Base-by-base conservation (phyloP, 2,888 invertebrate species). In the Camponotus fellah region DNA sequence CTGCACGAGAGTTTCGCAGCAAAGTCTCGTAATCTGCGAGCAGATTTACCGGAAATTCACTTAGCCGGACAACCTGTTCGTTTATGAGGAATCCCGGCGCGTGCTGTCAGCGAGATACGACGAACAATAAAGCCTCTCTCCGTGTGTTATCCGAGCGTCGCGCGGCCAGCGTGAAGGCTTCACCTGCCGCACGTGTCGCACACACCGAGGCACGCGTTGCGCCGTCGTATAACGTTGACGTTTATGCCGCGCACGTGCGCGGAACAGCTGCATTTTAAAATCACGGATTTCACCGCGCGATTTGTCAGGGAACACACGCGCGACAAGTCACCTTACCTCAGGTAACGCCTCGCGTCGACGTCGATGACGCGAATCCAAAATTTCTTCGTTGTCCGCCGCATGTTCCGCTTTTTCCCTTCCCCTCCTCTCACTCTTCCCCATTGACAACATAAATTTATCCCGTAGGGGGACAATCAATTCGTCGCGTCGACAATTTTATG, bases 191-290 rank as follows among this genome's bases (percentile, higher is more conserved):
- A 68, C 74, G 68, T 37, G 66, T 79, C 53, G 64, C 74, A 66
- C 56, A 46, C 74, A 60, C 26, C 58, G 46, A 43, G 68, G 40
- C 71, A 58, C 32, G 60, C 83, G 21, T 56, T 65, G 64, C 68
- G 82, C 82, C 68, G 82, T 80, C 14, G 82, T 83, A 91, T 86
- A 92, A 92, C 85, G 86, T 76, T 83, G 79, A 80, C 89, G 90
- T 89, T 92, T 91, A 92, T 92, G 92, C 92, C 76, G 88, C 66
- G 90, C 92, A 92, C 92, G 92, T 92, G 91, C 85, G 75, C 89
- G 88, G 72, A 91, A 89, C 91, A 90, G 92, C 91, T 92, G 92
- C 90, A 91, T 92, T 92, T 92, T 91, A 91, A 92, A 92, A 92
- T 92, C 91, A 89, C 92, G 90, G 87, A 91, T 90, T 90, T 87